These are phyloP conservation scores for Australoheros facetus DNA, from an alignment of 2,797 vertebrate species.

Conservation along the genomic window DNA sequence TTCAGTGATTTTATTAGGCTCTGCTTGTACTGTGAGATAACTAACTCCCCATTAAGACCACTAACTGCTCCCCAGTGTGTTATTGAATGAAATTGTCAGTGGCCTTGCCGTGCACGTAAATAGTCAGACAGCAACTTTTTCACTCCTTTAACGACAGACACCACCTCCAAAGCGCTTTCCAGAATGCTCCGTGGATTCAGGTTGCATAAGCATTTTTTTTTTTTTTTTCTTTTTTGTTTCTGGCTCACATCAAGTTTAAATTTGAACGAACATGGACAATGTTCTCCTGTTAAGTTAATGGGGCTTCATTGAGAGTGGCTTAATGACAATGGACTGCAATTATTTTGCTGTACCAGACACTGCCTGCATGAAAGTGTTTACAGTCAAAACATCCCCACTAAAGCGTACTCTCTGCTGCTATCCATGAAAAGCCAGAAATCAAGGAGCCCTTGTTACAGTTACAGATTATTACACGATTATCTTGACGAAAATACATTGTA, in stretches of 20 bases:
- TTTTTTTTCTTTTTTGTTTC: constrained; percentile 4
- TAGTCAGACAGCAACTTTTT: constrained; percentile 38
- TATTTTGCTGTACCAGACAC: constrained; percentile 37
- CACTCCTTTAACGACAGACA: constrained; percentile 35
- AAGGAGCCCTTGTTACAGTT: background rate
- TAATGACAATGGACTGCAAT: constrained; percentile 47
- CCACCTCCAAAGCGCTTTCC: constrained; percentile 20
- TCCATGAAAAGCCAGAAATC: background rate
- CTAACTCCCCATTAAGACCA: constrained; percentile 46
- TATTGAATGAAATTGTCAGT: constrained; percentile 44
- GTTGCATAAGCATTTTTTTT: constrained; percentile 13
- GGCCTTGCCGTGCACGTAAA: constrained; percentile 39
- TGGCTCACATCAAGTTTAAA: constrained; percentile 36
- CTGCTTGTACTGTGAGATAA: constrained; percentile 35
- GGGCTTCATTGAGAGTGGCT: constrained; percentile 25
- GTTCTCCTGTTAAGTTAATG: constrained; percentile 39
- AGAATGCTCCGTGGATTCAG: constrained; percentile 15
- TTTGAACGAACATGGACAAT: constrained; percentile 31
- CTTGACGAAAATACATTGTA: background rate
- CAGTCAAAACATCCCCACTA: constrained; percentile 20
- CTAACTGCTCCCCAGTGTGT: constrained; percentile 52
- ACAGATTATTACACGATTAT: constrained; percentile 7
- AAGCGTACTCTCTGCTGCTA: constrained; percentile 5
- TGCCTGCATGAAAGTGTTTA: constrained; percentile 32
- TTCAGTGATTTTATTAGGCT: constrained; percentile 41